These are phyloP conservation scores for Philopotamus ludificatus DNA, from an alignment of 1,140 invertebrate species.

Conservation along the genomic window DNA sequence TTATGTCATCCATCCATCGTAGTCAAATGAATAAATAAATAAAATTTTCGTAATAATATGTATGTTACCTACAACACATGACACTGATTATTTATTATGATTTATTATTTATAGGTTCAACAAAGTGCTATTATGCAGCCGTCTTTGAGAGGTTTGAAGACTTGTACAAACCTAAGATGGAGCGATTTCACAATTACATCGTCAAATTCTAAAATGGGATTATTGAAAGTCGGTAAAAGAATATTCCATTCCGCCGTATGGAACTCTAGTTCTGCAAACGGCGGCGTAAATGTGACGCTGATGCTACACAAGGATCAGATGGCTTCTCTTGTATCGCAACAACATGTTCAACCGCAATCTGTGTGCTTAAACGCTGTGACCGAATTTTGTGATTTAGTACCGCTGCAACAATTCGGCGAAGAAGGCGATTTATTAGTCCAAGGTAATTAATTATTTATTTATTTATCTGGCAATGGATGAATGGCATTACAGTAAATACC, in stretches of 20 bases:
- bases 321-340: conserved; percentile 56
- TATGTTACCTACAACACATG: no score
- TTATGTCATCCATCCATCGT: no score
- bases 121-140: conserved; percentile 64
- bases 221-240: conserved; percentile 64
- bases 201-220: conserved; percentile 48
- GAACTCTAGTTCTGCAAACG: conserved; percentile 54
- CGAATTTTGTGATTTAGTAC: conserved; percentile 75
- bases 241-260: conserved; percentile 72
- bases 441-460: conserved; percentile 52
- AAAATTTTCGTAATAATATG: no score
- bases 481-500: no score
- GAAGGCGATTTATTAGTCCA: conserved; percentile 61
- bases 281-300: conserved; percentile 67
- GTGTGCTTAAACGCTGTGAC: conserved; percentile 70
- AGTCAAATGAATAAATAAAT: no score
- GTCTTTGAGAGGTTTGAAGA: conserved; percentile 67
- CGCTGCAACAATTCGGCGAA: conserved; percentile 61
- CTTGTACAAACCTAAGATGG: conserved; percentile 67
- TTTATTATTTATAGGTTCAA: conserved; percentile 60
- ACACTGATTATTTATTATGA: conserved; percentile 6
- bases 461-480: no score
- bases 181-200: conserved; percentile 65
- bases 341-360: conserved; percentile 55
- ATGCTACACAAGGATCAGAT: conserved; percentile 68